Percentiles rank a stretch among this genome's conserved stretches.
Conservation (phyloP, 2,888 invertebrate species). For the Monochamus alternatus region DNA sequence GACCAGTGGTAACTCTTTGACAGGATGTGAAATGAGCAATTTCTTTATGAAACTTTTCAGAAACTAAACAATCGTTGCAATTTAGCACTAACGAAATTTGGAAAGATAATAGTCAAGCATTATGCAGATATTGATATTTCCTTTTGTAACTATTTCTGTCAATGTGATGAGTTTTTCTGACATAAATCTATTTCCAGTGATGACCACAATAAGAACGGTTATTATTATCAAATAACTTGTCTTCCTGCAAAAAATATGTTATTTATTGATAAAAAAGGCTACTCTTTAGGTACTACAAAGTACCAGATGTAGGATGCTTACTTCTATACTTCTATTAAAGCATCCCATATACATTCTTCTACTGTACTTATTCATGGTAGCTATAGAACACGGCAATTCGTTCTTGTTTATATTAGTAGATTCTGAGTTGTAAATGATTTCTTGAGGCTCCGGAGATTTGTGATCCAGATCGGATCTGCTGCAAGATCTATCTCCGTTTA, state of each 20-base stretch:
- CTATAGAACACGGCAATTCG: constrained; percentile 66
- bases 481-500: constrained; percentile 76
- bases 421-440: constrained; percentile 63
- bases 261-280: not conserved
- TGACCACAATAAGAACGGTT: constrained; percentile 7
- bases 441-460: constrained; percentile 63
- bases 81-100: no score
- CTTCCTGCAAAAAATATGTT: constrained; percentile 9
- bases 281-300: not conserved
- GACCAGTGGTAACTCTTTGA: no score
- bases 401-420: constrained; percentile 44
- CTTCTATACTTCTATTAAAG: constrained; percentile 54
- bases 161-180: not conserved
- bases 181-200: constrained; percentile 3
- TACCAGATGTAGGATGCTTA: not conserved
- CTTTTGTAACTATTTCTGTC: no score
- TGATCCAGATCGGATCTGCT: constrained; percentile 55
- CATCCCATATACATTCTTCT: constrained; percentile 67
- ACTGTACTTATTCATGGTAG: constrained; percentile 66
- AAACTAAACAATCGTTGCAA: no score
- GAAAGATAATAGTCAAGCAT: no score
- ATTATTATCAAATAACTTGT: constrained; percentile 9
- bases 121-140: no score
- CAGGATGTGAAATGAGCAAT: no score
- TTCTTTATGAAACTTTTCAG: no score